Evolutionary conservation across 2,888 invertebrate species (phyloP).

Genomic region (Pseudococcus longispinus): DNA sequence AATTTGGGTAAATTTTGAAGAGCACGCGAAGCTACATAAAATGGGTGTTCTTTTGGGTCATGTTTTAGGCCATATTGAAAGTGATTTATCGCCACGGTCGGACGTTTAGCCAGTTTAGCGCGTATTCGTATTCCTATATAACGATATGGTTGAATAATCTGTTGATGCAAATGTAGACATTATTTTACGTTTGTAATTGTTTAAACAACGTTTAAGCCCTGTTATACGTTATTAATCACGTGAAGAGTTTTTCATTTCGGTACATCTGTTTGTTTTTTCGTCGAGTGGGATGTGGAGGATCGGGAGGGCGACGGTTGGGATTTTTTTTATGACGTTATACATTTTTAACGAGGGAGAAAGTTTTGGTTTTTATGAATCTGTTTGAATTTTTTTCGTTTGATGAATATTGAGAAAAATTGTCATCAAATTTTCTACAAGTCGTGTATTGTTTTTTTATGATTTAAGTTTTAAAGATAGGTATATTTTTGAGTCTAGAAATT

Average conservation of each 20-base stretch:
- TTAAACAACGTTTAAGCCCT: conserved; percentile 47
- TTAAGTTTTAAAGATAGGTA: no score
- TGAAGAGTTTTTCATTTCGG: conserved; percentile 44
- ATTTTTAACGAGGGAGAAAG: no score
- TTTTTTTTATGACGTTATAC: no score
- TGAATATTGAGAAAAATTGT: no score
- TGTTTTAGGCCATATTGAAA: conserved; percentile 42
- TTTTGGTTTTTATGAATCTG: no score
- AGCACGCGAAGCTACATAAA: conserved; percentile 36
- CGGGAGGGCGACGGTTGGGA: neutral
- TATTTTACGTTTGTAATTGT: conserved; percentile 55
- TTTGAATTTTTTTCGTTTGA: no score
- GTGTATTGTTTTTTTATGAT: no score
- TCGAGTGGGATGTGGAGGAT: neutral
- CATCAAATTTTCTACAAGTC: no score
- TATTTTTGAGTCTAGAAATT: no score
- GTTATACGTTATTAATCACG: conserved; percentile 52
- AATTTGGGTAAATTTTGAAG: conserved; percentile 11
- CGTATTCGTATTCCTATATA: neutral
- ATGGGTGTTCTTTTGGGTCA: conserved; percentile 48
- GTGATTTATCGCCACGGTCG: conserved; percentile 47
- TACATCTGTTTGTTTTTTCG: conserved; percentile 2
- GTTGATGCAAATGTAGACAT: conserved; percentile 54
- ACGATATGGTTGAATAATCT: conserved; percentile 49
- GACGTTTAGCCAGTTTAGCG: conserved; percentile 43